These are phyloP conservation scores for Saimiri boliviensis DNA, from an alignment of 2,113 vertebrate species.

Conservation along the genomic window DNA sequence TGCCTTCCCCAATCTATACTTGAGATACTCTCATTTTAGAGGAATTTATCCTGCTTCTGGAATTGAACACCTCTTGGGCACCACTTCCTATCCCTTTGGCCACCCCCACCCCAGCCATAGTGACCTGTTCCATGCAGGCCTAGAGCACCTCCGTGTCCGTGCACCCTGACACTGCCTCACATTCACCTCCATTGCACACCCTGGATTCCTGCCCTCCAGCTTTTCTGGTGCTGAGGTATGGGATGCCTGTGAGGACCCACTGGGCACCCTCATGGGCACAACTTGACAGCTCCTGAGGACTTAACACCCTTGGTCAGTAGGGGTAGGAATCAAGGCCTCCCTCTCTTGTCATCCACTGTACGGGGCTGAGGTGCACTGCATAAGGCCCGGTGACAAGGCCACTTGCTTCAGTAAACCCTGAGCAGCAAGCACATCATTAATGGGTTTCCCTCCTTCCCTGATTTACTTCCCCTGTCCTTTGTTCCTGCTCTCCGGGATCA, in stretches of 20 bases:
- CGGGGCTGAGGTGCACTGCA: too few relatives aligned
- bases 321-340: neutral
- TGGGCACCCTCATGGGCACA: neutral
- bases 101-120: too few relatives aligned
- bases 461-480: neutral
- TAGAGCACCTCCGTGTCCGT: neutral
- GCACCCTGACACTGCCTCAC: neutral
- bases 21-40: neutral
- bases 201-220: neutral
- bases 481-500: neutral
- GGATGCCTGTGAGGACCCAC: neutral
- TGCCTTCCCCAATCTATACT: neutral
- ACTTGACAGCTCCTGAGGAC: neutral
- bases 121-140: neutral
- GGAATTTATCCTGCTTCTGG: neutral
- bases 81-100: neutral
- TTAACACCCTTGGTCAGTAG: neutral
- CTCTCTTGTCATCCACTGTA: neutral
- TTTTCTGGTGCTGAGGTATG: neutral
- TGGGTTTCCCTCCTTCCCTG: neutral
- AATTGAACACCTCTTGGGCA: neutral
- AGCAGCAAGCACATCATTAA: neutral
- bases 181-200: neutral
- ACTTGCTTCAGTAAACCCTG: neutral
- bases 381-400: neutral